These are phyloP conservation scores for Trypoxylon attenuatum DNA, from an alignment of 2,888 invertebrate species.

Conservation along the genomic window DNA sequence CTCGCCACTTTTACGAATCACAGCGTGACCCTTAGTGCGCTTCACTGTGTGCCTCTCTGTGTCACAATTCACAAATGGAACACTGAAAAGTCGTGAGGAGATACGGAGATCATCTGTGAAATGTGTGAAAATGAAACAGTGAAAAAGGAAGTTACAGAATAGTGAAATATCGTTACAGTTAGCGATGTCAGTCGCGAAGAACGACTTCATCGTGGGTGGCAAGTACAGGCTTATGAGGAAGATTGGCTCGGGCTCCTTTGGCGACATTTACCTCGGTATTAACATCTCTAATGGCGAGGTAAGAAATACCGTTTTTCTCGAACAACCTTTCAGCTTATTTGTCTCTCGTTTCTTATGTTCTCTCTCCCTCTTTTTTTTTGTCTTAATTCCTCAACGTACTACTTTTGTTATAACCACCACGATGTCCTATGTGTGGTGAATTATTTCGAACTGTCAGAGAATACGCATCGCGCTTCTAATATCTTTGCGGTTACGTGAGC, in stretches of 20 bases:
- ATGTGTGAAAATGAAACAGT: too few species aligned
- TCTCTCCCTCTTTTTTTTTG: constrained; percentile 5
- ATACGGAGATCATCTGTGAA: too few species aligned
- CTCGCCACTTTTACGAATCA: too few species aligned
- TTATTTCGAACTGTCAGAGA: not conserved
- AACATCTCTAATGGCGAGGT: constrained; percentile 93
- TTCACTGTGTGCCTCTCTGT: too few species aligned
- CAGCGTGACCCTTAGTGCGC: too few species aligned
- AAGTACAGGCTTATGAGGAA: constrained; percentile 96
- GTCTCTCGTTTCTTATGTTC: too few species aligned
- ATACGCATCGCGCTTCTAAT: not conserved
- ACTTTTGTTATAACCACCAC: not conserved
- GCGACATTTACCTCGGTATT: constrained; percentile 98
- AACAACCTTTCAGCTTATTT: constrained; percentile 26
- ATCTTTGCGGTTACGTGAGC: not conserved
- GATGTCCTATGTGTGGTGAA: not conserved
- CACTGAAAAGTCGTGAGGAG: too few species aligned
- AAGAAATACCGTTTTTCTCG: constrained; percentile 66
- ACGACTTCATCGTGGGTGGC: constrained; percentile 90
- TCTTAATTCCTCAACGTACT: constrained; percentile 6
- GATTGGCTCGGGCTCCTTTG: constrained; percentile 99
- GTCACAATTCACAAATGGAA: too few species aligned
- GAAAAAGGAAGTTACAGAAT: constrained; percentile 28
- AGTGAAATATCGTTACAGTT: constrained; percentile 55
- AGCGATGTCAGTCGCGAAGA: constrained; percentile 71